Conservation (phyloP, 2,113 vertebrate genomes). For the Oryzias celebensis region DNA sequence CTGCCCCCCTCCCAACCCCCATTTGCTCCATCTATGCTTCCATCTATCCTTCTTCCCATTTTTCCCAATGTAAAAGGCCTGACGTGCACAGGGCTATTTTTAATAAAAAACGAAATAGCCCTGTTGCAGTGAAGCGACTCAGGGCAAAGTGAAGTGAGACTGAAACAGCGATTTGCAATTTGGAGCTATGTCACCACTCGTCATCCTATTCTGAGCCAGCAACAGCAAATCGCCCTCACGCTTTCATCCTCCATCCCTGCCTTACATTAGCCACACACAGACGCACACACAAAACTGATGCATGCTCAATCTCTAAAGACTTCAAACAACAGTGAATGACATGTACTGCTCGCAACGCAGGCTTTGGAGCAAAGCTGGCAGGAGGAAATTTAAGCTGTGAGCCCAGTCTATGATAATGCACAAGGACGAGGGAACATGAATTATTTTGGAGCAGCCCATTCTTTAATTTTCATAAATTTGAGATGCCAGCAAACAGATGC, state of each 20-base stretch:
- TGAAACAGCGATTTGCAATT: slow-evolving; percentile 78
- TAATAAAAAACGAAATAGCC: slow-evolving; percentile 68
- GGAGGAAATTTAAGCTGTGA: slow-evolving; percentile 44
- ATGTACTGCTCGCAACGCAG: slow-evolving; percentile 54
- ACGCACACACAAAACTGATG: slow-evolving; percentile 26
- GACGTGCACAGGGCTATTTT: slow-evolving; percentile 72
- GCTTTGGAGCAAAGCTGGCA: slow-evolving; percentile 53
- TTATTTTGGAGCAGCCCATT: slow-evolving; percentile 36
- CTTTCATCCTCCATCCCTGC: slow-evolving; percentile 63
- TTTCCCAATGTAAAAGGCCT: slow-evolving; percentile 50
- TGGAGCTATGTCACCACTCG: slow-evolving; percentile 73
- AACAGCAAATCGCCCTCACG: slow-evolving; percentile 61
- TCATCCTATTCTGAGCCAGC: slow-evolving; percentile 59
- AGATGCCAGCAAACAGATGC: slow-evolving; percentile 48
- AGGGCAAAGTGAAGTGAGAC: slow-evolving; percentile 67
- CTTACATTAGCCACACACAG: slow-evolving; percentile 47
- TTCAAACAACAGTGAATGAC: slow-evolving; percentile 67
- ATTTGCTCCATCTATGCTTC: slow-evolving; percentile 21
- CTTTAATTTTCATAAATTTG: slow-evolving; percentile 39
- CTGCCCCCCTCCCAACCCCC: slow-evolving; percentile 7
- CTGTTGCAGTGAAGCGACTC: slow-evolving; percentile 63
- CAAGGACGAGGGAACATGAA: slow-evolving; percentile 53
- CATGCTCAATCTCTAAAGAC: slow-evolving; percentile 49
- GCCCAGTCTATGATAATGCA: slow-evolving; percentile 49
- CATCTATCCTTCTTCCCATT: slow-evolving; percentile 46